Conservation (phyloP, 2,888 invertebrate species). For the Dryocosmus kuriphilus region DNA sequence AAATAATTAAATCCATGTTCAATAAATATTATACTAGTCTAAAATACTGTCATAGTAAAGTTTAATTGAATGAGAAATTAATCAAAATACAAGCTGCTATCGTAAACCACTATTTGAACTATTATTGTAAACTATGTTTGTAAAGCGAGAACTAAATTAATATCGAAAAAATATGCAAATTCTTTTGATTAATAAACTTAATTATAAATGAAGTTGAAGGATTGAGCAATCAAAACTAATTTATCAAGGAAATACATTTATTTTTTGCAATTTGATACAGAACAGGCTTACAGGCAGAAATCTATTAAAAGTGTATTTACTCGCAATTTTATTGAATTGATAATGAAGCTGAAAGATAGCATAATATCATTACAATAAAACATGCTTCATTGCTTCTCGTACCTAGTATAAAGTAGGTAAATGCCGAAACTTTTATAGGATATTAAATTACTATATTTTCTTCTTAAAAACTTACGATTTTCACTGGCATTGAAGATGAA, state of each 20-base stretch:
- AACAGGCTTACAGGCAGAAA: conserved; percentile 7
- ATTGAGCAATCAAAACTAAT: neutral
- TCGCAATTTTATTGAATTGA: neutral
- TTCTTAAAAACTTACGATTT: neutral
- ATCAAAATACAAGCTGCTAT: too few relatives aligned
- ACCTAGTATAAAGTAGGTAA: neutral
- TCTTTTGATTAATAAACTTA: neutral
- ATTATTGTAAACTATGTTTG: neutral
- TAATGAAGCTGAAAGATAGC: neutral
- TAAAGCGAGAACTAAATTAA: neutral
- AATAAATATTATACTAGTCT: too few relatives aligned
- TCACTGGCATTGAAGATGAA: neutral
- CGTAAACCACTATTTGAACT: neutral
- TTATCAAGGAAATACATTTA: neutral
- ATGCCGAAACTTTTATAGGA: neutral
- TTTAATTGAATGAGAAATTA: too few relatives aligned
- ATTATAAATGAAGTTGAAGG: neutral
- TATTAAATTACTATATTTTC: neutral
- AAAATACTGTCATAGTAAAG: too few relatives aligned
- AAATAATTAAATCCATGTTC: too few relatives aligned
- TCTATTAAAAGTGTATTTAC: neutral
- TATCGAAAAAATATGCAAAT: neutral
- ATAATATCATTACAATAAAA: neutral
- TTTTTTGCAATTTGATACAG: neutral
- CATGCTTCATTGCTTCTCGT: neutral